phyloP scores from a whole-genome alignment of 2,797 vertebrate species.

The Amniataba percoides region DNA sequence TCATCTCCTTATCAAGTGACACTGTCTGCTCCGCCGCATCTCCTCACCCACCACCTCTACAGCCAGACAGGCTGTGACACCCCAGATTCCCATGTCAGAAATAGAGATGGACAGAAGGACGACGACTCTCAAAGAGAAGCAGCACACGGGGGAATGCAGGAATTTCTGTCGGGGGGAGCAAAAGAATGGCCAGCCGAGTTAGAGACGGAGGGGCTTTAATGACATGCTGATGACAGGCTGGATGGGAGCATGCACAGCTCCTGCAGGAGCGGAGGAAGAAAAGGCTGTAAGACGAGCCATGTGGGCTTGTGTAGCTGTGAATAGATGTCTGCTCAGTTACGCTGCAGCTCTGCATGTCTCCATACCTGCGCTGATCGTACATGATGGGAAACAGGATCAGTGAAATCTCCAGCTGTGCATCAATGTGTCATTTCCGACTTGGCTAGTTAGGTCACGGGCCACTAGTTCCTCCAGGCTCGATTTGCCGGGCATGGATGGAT shows the following conservation, averaged over 20 bases:
- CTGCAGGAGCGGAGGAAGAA: slow-evolving; percentile 46
- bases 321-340: slow-evolving; percentile 45
- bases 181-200: slow-evolving; percentile 45
- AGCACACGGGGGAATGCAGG: slow-evolving; percentile 51
- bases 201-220: slow-evolving; percentile 67
- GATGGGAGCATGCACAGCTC: slow-evolving; percentile 50
- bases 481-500: slow-evolving; percentile 40
- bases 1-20: slow-evolving; percentile 54
- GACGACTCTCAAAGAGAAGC: slow-evolving; percentile 37
- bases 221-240: slow-evolving; percentile 81
- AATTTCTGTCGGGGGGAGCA: slow-evolving; percentile 62
- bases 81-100: slow-evolving; percentile 67
- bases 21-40: slow-evolving; percentile 8
- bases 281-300: slow-evolving; percentile 60
- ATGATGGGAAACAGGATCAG: slow-evolving; percentile 53
- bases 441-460: slow-evolving; percentile 44
- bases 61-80: slow-evolving; percentile 44
- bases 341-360: slow-evolving; percentile 33
- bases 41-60: slow-evolving; percentile 36
- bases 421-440: slow-evolving; percentile 53
- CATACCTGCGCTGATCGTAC: slow-evolving; percentile 48
- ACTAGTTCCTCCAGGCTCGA: slow-evolving; percentile 43
- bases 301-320: slow-evolving; percentile 52
- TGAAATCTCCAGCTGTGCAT: slow-evolving; percentile 65
- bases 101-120: slow-evolving; percentile 59